Percentiles rank a stretch among this genome's conserved stretches.
Evolutionary conservation across 2,113 vertebrate species (phyloP).

Genomic region (Ahaetulla prasina): DNA sequence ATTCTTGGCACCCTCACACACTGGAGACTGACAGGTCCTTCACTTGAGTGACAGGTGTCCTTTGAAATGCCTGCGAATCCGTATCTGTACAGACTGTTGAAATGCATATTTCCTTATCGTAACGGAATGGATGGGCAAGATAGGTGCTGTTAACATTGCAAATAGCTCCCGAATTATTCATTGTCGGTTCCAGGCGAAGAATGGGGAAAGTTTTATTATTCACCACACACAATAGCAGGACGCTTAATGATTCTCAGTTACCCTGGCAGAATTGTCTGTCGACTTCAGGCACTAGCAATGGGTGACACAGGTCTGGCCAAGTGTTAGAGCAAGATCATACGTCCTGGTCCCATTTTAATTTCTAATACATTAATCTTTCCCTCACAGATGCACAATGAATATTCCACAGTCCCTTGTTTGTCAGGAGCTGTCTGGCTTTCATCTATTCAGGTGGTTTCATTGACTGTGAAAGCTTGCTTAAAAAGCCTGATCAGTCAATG

Average conservation of each 20-base stretch:
- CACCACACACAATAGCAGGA: conserved; percentile 93
- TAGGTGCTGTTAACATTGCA: conserved; percentile 99
- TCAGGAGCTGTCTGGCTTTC: conserved; percentile 96
- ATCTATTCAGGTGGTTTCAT: conserved; percentile 99
- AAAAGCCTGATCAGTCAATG: conserved; percentile 99
- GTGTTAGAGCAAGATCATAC: conserved; percentile 99
- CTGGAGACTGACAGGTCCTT: conserved; percentile 96
- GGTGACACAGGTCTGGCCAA: conserved; percentile 99
- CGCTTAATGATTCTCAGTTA: conserved; percentile 95
- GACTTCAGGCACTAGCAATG: conserved; percentile 88
- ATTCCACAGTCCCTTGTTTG: conserved; percentile 98
- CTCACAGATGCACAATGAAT: conserved; percentile 99
- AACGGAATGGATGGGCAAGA: conserved; percentile 99
- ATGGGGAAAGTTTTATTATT: conserved; percentile 99
- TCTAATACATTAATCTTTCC: conserved; percentile 99
- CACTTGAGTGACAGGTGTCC: conserved; percentile 99
- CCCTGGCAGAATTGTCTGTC: conserved; percentile 96
- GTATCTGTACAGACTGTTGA: conserved; percentile 98
- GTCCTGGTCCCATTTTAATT: conserved; percentile 99
- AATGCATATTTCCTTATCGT: conserved; percentile 99
- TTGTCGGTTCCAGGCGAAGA: conserved; percentile 88
- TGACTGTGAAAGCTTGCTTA: conserved; percentile 90
- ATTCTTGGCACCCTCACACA: conserved; percentile 83
- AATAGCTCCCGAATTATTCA: conserved; percentile 99
- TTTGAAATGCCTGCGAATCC: conserved; percentile 95